phyloP scores from a whole-genome alignment of 2,113 vertebrate species.

The Pipa parva region DNA sequence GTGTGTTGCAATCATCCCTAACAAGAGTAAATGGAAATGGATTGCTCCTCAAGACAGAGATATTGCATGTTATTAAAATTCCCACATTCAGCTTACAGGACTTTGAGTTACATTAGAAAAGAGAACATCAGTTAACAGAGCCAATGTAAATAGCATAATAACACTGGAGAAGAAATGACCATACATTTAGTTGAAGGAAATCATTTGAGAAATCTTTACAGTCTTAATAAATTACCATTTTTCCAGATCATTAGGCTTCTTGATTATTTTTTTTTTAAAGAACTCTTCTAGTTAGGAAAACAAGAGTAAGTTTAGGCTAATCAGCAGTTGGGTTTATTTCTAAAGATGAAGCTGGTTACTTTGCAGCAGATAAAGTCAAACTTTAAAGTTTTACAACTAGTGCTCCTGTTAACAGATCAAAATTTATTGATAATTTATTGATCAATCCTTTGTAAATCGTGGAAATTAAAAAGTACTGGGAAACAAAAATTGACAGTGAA shows the following conservation, averaged over 20 bases:
- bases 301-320: neutral
- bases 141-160: neutral
- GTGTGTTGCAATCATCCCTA: slow-evolving; percentile 32
- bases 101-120: neutral
- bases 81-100: neutral
- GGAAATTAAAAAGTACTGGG: too few species aligned
- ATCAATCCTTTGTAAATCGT: too few species aligned
- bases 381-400: too few species aligned
- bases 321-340: neutral
- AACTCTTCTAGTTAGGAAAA: neutral
- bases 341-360: too few species aligned
- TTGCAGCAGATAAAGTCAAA: too few species aligned
- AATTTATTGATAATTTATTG: too few species aligned
- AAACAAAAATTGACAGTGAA: too few species aligned
- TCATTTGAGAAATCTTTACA: neutral
- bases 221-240: slow-evolving; percentile 4
- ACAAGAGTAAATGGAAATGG: slow-evolving; percentile 30
- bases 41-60: neutral
- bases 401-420: too few species aligned
- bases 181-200: neutral
- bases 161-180: neutral
- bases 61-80: neutral
- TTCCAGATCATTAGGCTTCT: slow-evolving; percentile 10
- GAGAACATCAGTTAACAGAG: neutral
- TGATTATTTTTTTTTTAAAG: neutral